Evolutionary conservation across 1,140 invertebrate genomes (phyloP).

Genomic region (Cydia fagiglandana): DNA sequence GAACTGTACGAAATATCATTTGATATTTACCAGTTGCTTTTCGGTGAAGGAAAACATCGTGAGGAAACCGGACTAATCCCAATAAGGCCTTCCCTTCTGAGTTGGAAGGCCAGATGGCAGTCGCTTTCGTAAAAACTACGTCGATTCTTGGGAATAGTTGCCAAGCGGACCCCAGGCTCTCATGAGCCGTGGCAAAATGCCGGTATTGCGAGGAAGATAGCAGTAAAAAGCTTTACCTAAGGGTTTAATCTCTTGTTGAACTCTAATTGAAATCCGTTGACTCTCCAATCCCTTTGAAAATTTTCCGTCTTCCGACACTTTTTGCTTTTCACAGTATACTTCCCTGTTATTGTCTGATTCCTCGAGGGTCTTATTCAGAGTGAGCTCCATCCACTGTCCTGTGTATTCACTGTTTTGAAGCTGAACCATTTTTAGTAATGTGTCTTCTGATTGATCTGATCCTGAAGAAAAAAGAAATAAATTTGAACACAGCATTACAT

Average conservation of each 20-base stretch:
- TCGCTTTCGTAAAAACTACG: too few species aligned
- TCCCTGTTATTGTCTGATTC: not conserved
- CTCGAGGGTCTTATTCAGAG: not conserved
- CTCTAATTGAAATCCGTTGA: not conserved
- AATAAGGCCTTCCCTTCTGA: too few species aligned
- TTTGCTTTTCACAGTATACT: not conserved
- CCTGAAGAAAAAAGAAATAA: not conserved
- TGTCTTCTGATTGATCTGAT: not conserved
- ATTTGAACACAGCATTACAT: too few species aligned
- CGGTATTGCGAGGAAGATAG: not conserved
- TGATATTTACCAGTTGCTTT: too few species aligned
- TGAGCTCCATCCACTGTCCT: not conserved
- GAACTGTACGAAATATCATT: too few species aligned
- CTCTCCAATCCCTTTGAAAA: not conserved
- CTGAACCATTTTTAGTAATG: not conserved
- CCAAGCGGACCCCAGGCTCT: too few species aligned
- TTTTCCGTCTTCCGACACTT: not conserved
- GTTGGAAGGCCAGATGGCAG: too few species aligned
- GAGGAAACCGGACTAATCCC: too few species aligned
- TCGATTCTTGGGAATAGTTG: too few species aligned
- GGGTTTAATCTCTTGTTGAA: not conserved
- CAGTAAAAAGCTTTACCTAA: not conserved
- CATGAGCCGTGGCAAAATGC: too few species aligned
- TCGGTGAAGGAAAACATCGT: too few species aligned
- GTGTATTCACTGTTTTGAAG: not conserved